Evolutionary conservation across 2,797 vertebrate genomes (phyloP).

Genomic region (Enteromius viviparus): DNA sequence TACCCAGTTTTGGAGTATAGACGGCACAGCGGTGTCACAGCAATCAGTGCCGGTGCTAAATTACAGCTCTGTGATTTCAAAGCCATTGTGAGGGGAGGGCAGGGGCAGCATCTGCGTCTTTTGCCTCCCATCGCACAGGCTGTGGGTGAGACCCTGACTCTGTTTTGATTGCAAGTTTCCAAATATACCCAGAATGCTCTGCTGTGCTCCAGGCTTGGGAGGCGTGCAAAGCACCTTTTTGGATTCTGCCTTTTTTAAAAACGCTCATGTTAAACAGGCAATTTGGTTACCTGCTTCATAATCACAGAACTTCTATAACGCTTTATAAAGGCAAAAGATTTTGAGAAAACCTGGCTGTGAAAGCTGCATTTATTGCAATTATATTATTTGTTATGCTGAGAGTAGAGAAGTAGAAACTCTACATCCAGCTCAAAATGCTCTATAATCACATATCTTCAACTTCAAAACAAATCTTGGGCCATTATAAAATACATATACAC

Average conservation of each 20-base stretch:
- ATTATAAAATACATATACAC: not conserved
- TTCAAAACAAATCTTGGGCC: not conserved
- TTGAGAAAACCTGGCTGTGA: not conserved
- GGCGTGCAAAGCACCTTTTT: constrained; percentile 8
- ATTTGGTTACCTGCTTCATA: not conserved
- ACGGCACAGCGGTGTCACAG: constrained; percentile 27
- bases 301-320: not conserved
- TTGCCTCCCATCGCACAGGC: constrained; percentile 63
- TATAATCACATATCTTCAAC: not conserved
- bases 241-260: constrained; percentile 35
- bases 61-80: constrained; percentile 75
- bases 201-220: constrained; percentile 17
- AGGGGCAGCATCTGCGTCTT: constrained; percentile 68
- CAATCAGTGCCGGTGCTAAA: constrained; percentile 69
- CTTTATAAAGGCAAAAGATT: not conserved
- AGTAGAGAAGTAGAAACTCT: not conserved
- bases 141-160: constrained; percentile 63
- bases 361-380: not conserved
- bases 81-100: constrained; percentile 66
- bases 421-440: not conserved
- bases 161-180: constrained; percentile 68
- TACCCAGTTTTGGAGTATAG: not conserved
- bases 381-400: not conserved
- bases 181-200: constrained; percentile 53
- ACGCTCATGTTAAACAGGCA: constrained; percentile 9